Evolutionary conservation across 2,113 vertebrate genomes (phyloP).

Genomic region (Platysteira castanea): DNA sequence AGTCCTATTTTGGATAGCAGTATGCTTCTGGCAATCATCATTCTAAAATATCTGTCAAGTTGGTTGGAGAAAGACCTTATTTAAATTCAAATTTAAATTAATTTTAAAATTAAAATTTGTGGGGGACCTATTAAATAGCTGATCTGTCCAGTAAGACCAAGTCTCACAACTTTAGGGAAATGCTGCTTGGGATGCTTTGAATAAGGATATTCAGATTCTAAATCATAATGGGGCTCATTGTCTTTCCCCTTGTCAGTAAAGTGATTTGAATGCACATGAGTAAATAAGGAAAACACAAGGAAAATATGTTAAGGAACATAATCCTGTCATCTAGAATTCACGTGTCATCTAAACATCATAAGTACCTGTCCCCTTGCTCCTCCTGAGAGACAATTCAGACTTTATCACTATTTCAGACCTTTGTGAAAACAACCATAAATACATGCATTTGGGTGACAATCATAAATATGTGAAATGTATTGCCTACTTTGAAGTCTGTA

Average conservation of each 20-base stretch:
- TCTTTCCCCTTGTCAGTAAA: neutral
- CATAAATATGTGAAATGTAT: neutral
- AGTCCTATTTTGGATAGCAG: neutral
- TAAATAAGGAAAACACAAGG: neutral
- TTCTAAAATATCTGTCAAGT: neutral
- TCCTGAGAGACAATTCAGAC: neutral
- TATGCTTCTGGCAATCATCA: neutral
- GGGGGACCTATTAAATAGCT: neutral
- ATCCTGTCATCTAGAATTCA: neutral
- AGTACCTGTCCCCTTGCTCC: rapidly evolving
- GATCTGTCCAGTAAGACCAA: neutral
- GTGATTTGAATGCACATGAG: neutral
- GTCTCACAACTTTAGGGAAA: neutral
- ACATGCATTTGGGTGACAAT: constrained; percentile 8
- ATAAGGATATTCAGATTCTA: neutral
- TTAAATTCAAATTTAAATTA: neutral
- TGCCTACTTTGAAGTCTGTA: constrained; percentile 16
- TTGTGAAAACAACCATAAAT: constrained; percentile 6
- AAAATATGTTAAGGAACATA: neutral
- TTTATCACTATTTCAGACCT: neutral
- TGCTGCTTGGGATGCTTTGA: neutral
- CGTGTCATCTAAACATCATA: neutral
- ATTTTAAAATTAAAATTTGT: neutral
- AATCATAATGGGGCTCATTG: neutral
- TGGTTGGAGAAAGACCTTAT: neutral